phyloP scores from a whole-genome alignment of 2,113 vertebrate species.

The Zosterops borbonicus region DNA sequence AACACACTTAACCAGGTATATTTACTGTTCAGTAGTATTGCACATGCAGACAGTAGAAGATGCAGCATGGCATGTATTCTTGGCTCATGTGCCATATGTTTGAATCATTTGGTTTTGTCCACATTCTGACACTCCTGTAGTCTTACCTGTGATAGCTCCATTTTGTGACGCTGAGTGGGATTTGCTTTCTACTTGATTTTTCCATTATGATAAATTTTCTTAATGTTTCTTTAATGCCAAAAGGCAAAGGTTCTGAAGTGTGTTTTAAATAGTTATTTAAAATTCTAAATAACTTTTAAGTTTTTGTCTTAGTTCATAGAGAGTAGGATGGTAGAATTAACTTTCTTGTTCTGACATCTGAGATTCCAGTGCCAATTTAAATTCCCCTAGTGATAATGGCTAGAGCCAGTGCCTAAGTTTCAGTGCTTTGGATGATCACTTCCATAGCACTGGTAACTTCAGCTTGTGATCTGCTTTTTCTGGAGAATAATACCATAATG shows the following conservation, averaged over 20 bases:
- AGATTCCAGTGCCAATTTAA: neutral
- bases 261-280: neutral
- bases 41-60: neutral
- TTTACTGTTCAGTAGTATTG: neutral
- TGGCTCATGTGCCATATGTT: neutral
- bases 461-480: neutral
- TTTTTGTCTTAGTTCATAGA: neutral
- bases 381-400: neutral
- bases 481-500: neutral
- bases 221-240: neutral
- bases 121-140: neutral
- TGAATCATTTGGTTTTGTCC: neutral
- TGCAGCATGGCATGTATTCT: neutral
- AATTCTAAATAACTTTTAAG: neutral
- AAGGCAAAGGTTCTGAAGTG: neutral
- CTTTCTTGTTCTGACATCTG: neutral
- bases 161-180: neutral
- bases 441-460: neutral
- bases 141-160: neutral
- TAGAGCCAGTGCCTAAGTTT: neutral
- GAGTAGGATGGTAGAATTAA: neutral
- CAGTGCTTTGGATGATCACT: neutral
- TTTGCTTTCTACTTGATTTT: neutral
- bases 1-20: constrained; percentile 91
- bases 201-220: neutral